These are phyloP conservation scores for Lasioglossum figueresi DNA, from an alignment of 2,888 invertebrate species.

Conservation along the genomic window DNA sequence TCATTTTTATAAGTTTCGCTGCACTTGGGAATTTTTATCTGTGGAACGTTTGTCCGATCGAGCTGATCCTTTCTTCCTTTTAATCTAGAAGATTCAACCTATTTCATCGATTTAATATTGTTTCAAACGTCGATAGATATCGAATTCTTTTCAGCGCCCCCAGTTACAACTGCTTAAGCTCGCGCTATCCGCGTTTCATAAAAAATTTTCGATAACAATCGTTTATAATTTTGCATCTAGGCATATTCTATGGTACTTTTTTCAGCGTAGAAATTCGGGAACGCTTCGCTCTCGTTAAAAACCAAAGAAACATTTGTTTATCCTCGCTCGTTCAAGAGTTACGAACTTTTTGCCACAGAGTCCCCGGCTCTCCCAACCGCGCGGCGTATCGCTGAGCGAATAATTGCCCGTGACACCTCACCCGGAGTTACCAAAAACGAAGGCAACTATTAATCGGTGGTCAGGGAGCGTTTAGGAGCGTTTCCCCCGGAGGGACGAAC, in stretches of 20 bases:
- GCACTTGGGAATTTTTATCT: not conserved
- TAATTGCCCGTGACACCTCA: conserved; percentile 51
- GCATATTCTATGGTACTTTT: too few species aligned
- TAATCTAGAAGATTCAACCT: not conserved
- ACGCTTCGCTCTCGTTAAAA: not conserved
- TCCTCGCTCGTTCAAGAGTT: not conserved
- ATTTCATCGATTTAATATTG: not conserved
- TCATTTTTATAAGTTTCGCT: not conserved
- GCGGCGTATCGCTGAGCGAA: conserved; percentile 28
- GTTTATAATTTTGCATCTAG: not conserved
- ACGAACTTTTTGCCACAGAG: not conserved
- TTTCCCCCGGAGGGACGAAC: conserved; percentile 52
- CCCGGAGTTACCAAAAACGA: conserved; percentile 29
- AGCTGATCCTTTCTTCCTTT: not conserved
- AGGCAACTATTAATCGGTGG: conserved; percentile 42
- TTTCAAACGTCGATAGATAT: not conserved
- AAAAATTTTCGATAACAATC: not conserved
- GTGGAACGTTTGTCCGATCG: not conserved
- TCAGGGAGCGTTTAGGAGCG: conserved; percentile 49
- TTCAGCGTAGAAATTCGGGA: not conserved
- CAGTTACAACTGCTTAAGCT: not conserved
- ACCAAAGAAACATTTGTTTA: not conserved
- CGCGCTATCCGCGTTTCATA: not conserved
- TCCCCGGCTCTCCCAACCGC: not conserved
- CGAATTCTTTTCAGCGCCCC: not conserved